A percentile compares a stretch with the other conserved stretches of the same genome.
These are phyloP conservation scores for Poeciliopsis turneri DNA, from an alignment of 2,797 vertebrate genomes.

Conservation along the genomic window DNA sequence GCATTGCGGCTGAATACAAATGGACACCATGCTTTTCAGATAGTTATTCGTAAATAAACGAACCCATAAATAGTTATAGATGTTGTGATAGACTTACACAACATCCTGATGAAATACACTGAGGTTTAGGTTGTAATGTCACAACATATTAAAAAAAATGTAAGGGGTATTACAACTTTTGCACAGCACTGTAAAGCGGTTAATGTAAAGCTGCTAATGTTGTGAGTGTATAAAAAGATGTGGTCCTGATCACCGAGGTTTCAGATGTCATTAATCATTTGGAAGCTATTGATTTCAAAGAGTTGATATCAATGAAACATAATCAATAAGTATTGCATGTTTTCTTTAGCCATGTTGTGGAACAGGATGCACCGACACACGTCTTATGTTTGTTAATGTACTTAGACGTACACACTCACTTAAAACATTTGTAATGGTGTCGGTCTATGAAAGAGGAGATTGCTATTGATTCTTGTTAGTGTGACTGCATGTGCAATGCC, in stretches of 20 bases:
- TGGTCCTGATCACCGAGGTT: neutral
- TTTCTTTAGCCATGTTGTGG: slow-evolving; percentile 3
- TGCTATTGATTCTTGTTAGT: slow-evolving; percentile 40
- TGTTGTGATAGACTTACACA: neutral
- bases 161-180: neutral
- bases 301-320: slow-evolving; percentile 17
- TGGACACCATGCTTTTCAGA: neutral
- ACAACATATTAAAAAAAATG: neutral
- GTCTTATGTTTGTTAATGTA: slow-evolving; percentile 7
- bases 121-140: too few relatives aligned
- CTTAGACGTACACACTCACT: slow-evolving; percentile 3
- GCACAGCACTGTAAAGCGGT: neutral
- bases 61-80: neutral
- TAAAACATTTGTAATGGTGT: slow-evolving; percentile 26
- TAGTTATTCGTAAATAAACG: neutral
- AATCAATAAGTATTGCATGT: neutral
- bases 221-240: neutral
- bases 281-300: slow-evolving; percentile 22
- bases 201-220: slow-evolving; percentile 8
- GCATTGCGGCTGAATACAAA: neutral
- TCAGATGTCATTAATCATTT: slow-evolving; percentile 18
- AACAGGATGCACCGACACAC: neutral
- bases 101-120: neutral
- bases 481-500: slow-evolving; percentile 9
- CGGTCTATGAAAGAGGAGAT: slow-evolving; percentile 33